These are phyloP conservation scores for Dermolepida albohirtum DNA, from an alignment of 2,888 invertebrate species.

Conservation along the genomic window DNA sequence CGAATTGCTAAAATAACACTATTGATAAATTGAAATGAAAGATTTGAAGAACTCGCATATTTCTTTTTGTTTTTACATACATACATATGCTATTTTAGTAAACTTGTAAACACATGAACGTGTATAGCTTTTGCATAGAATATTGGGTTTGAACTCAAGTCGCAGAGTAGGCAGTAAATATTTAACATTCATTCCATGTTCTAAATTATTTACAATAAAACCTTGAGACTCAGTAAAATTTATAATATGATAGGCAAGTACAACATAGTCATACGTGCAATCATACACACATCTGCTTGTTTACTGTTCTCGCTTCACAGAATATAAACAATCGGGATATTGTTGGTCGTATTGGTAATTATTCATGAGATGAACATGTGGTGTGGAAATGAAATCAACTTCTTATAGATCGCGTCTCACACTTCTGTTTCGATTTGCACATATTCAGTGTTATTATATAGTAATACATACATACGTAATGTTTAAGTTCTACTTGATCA, in stretches of 20 bases:
- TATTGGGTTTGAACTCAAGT: background rate
- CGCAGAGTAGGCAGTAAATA: background rate
- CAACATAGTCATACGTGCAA: slow-evolving; percentile 27
- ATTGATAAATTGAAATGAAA: too few relatives aligned
- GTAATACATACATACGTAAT: too few relatives aligned
- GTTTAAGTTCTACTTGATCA: too few relatives aligned
- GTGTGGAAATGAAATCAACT: slow-evolving; percentile 18
- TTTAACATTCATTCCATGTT: slow-evolving; percentile 25
- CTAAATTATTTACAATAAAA: slow-evolving; percentile 32
- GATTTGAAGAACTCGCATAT: too few relatives aligned
- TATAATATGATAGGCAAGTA: slow-evolving; percentile 23
- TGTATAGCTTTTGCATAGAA: background rate
- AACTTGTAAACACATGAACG: background rate
- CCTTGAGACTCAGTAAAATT: slow-evolving; percentile 28
- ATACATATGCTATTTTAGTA: too few relatives aligned
- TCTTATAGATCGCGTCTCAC: background rate
- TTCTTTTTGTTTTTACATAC: too few relatives aligned
- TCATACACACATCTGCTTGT: slow-evolving; percentile 36
- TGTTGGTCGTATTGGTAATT: slow-evolving; percentile 29
- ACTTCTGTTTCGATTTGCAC: background rate
- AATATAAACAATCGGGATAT: slow-evolving; percentile 32
- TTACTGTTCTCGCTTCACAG: slow-evolving; percentile 36
- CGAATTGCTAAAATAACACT: too few relatives aligned
- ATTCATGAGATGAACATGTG: slow-evolving; percentile 32
- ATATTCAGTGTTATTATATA: too few relatives aligned